These are phyloP conservation scores for Dryobota labecula DNA, from an alignment of 2,888 invertebrate species.

Conservation along the genomic window DNA sequence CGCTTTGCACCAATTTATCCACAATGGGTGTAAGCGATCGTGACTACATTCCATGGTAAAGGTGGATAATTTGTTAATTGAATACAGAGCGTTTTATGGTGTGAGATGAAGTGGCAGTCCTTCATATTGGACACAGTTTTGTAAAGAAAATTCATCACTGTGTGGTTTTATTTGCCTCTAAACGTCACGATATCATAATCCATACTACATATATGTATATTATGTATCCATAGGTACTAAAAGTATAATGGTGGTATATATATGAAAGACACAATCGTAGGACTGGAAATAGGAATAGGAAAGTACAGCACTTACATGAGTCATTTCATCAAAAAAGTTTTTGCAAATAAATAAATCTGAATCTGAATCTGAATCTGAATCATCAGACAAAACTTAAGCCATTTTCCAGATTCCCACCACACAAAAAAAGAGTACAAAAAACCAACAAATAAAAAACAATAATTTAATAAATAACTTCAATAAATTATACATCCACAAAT, in stretches of 20 bases:
- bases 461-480: slow-evolving; percentile 63
- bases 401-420: background rate
- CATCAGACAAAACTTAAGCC: background rate
- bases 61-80: slow-evolving; percentile 16
- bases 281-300: too few species aligned
- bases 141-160: too few species aligned
- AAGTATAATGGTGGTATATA: too few species aligned
- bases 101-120: background rate
- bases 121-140: background rate
- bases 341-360: too few species aligned
- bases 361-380: too few species aligned
- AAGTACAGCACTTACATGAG: background rate
- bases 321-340: too few species aligned
- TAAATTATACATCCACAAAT: slow-evolving; percentile 62
- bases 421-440: background rate
- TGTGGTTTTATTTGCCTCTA: too few species aligned
- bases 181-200: too few species aligned
- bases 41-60: slow-evolving; percentile 17
- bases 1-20: slow-evolving; percentile 22
- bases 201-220: too few species aligned
- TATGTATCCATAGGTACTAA: too few species aligned
- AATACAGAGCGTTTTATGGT: background rate
- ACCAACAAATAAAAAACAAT: slow-evolving; percentile 43
- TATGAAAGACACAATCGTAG: too few species aligned
- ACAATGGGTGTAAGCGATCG: slow-evolving; percentile 23